A percentile compares a stretch with the other conserved stretches of the same genome.
phyloP scores from a whole-genome alignment of 2,113 vertebrate species.

The Xerus inauris region DNA sequence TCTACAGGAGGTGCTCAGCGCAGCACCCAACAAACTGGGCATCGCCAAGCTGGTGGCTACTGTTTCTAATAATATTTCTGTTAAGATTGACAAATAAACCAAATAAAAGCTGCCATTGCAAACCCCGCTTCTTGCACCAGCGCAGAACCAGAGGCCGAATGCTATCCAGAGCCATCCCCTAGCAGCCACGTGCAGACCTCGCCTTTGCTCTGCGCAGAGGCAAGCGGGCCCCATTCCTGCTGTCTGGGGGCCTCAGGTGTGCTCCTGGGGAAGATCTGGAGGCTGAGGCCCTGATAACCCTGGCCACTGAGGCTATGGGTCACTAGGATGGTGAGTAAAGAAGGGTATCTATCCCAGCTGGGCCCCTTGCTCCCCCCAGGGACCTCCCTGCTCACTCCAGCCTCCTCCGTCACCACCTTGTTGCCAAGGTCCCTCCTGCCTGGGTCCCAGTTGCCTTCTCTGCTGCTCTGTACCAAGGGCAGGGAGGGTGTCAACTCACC shows the following conservation, averaged over 20 bases:
- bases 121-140: not conserved
- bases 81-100: not conserved
- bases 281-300: not conserved
- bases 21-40: not conserved
- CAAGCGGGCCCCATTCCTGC: not conserved
- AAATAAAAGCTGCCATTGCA: not conserved
- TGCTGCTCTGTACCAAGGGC: not conserved
- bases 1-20: not conserved
- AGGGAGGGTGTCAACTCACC: slow-evolving; percentile 65
- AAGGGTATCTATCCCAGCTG: no score
- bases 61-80: not conserved
- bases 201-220: not conserved
- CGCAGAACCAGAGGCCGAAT: not conserved
- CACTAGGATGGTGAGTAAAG: not conserved
- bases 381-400: not conserved
- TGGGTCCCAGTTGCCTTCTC: not conserved
- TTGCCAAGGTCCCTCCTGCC: not conserved
- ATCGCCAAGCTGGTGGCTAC: not conserved
- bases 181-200: not conserved
- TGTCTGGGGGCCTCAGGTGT: not conserved
- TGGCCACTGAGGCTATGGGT: not conserved
- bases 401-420: not conserved
- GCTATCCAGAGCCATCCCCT: not conserved
- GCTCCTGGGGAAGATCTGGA: not conserved
- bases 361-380: not conserved